These are phyloP conservation scores for Dromaius novaehollandiae DNA, from an alignment of 2,113 vertebrate species.

Conservation along the genomic window DNA sequence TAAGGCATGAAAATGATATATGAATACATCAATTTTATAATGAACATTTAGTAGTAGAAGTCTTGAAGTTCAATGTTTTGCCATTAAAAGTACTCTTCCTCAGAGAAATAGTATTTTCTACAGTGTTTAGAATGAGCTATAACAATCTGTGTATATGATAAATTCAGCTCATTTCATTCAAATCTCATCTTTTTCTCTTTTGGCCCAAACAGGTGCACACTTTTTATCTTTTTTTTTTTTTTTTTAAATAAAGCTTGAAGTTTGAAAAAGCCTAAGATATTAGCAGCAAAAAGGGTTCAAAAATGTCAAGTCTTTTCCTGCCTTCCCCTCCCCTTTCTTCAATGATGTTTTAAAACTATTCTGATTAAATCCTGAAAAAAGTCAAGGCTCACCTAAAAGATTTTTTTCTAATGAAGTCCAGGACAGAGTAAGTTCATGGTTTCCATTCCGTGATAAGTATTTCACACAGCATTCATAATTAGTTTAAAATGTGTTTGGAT, in stretches of 20 bases:
- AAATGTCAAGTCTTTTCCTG: neutral
- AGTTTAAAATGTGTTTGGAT: neutral
- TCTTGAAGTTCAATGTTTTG: neutral
- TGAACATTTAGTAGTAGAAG: neutral
- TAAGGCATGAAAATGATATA: neutral
- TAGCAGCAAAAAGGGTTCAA: neutral
- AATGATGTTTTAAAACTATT: neutral
- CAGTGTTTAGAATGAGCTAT: neutral
- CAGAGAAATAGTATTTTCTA: neutral
- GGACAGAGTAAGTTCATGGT: neutral
- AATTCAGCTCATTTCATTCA: neutral
- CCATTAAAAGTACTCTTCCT: neutral
- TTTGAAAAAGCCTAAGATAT: neutral
- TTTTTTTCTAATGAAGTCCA: neutral
- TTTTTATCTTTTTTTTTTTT: neutral
- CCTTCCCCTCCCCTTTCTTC: neutral
- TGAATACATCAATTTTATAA: neutral
- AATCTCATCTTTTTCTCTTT: neutral
- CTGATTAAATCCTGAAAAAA: neutral
- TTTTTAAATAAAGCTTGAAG: neutral
- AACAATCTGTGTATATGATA: neutral
- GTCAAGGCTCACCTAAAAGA: neutral
- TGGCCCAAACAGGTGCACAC: neutral
- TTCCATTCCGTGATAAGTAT: neutral
- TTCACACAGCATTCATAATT: neutral